Conservation (phyloP, 2,888 invertebrate species). For the Pocota personata region DNA sequence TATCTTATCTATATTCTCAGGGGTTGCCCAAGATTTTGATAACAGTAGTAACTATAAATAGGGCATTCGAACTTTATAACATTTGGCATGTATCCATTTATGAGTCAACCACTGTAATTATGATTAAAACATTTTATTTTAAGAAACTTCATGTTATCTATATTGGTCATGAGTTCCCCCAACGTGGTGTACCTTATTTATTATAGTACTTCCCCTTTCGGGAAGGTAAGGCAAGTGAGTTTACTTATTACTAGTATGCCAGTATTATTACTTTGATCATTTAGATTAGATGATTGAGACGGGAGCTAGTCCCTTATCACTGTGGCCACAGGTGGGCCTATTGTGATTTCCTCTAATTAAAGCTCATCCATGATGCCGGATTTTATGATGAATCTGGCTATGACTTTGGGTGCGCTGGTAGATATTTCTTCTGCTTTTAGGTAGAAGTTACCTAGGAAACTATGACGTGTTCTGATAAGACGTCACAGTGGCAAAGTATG, state of each 20-base stretch:
- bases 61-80: neutral
- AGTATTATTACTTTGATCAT: too few species aligned
- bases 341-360: too few species aligned
- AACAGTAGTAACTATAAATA: neutral
- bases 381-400: too few species aligned
- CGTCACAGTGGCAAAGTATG: too few species aligned
- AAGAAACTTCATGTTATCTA: neutral
- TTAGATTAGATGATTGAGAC: too few species aligned
- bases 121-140: neutral
- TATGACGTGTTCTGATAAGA: too few species aligned
- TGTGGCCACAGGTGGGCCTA: too few species aligned
- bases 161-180: neutral
- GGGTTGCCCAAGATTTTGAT: conserved; percentile 26
- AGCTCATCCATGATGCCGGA: too few species aligned
- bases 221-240: neutral
- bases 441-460: too few species aligned
- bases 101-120: neutral
- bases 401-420: too few species aligned
- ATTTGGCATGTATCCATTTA: neutral
- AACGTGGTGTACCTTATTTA: neutral
- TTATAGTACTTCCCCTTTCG: neutral
- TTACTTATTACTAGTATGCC: neutral
- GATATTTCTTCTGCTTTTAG: too few species aligned
- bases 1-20: neutral
- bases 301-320: too few species aligned